These are phyloP conservation scores for Cygnus olor DNA, from an alignment of 2,797 vertebrate genomes.

Conservation along the genomic window DNA sequence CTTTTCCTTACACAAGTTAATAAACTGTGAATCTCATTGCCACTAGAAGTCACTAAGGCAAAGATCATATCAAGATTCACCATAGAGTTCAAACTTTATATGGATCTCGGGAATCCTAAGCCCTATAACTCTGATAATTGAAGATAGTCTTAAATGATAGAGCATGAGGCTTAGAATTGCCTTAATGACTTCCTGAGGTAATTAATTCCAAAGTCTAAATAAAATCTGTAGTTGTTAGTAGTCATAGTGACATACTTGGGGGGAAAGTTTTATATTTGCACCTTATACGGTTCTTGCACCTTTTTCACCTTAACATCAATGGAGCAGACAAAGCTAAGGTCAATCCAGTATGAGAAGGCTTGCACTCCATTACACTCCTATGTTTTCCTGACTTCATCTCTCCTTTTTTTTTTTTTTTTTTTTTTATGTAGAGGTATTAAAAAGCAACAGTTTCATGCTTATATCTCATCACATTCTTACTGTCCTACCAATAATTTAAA, in stretches of 20 bases:
- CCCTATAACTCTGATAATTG: accelerated
- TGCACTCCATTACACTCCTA: neutral
- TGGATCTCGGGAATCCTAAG: neutral
- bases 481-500: constrained; percentile 1
- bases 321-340: neutral
- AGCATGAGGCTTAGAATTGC: neutral
- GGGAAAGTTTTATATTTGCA: neutral
- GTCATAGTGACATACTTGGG: neutral
- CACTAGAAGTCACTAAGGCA: neutral
- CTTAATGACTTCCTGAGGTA: neutral
- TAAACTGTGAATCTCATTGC: neutral
- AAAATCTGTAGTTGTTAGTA: neutral
- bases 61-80: neutral
- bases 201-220: neutral
- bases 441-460: constrained; percentile 29
- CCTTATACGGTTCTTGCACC: accelerated
- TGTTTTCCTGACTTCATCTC: neutral
- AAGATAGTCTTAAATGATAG: neutral
- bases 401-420: neutral
- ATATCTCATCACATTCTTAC: neutral
- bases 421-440: neutral
- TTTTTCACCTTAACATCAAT: neutral
- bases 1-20: neutral
- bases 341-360: neutral
- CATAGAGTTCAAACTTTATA: neutral